Evolutionary conservation across 2,797 vertebrate species (phyloP), one percentile per base, ranked within the genome.

Genomic region (Lateolabrax maculatus): DNA sequence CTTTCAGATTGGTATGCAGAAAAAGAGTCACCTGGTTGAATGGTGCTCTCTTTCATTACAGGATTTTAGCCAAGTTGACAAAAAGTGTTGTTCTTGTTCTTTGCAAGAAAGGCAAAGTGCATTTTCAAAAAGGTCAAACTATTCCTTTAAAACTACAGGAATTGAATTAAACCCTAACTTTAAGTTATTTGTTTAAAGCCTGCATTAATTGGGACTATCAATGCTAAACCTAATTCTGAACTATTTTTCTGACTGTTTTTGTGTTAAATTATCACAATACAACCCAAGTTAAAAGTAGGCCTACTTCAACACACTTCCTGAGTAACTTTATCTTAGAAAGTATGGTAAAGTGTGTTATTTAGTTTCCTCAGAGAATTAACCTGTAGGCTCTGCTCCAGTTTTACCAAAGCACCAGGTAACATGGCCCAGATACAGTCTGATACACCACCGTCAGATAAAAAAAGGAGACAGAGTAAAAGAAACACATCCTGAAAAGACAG

Each of bases 381-480:
- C 93, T 92, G 90, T 90, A 83, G 86, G 75, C 72, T 86, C 77
- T 91, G 93, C 89, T 94, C 95, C 85, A 92, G 63, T 94, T 96
- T 90, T 64, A 77, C 48, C 76, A 87, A 56, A 89, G 84, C 62
- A 85, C 79, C 89, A 93, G 92, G 93, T 93, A 93, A 84, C 71
- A 83, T 93, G 94, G 86, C 95, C 95, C 91, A 96, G 89, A 95
- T 95, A 93, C 65, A 83, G 64, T 18, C 63, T 48, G 63, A 77
- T 37, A 62, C 68, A 57, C 36, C 69, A 63, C 41, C 3, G 9
- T 78, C 68, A 65, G 39, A 77, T 36, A 52, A 18, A 60, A n/a
- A 77, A 81, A 81, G 34, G 68, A 56, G 53, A 53, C 25, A 53
- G 27, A 75, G 29, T 31, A 23, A 75, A 76, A 39, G 21, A 79